Base-by-base conservation (phyloP, 2,888 invertebrate genomes). In the Diarsia brunnea region DNA sequence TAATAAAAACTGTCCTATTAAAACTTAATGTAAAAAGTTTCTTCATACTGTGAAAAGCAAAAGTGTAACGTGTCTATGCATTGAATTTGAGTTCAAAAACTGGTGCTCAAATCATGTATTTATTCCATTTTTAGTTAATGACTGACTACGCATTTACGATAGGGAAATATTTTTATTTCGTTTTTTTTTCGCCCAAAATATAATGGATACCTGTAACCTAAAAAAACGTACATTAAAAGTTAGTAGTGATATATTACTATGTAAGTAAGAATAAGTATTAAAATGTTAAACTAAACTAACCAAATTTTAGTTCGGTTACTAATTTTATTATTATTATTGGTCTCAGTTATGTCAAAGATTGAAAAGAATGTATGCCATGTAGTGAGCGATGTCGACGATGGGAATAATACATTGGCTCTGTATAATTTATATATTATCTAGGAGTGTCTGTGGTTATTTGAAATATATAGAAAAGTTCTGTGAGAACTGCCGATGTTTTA, bases 331-430 rank as follows among this genome's bases (percentile, higher is more conserved):
- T 72, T 91, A 89, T 89, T 94, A 94, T 95, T 96, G 96, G 96
- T 96, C 96, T 96, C 96, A 96, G 85, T 91, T 92, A 94, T 95
- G 94, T 95, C 95, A 95, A 96, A 96, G 95, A 95, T 90, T 93
- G 92, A 93, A 93, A 93, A 92, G 88, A 86, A 81, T 87, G 84
- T 87, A 89, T 86, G 90, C 88, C 88, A 89, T 92, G 89, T 86
- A 87, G 84, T 45, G 60, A 81, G 73, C 84, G 70, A 70, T 76
- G 65, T 38, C 49, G 85, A 81, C 78, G 73, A 82, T 58, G 58
- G 49, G 24, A 38, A 67, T 77, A 80, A 65, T 49, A 51, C 69
- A 82, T 70, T 68, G 55, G 72, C 81, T 85, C 81, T 76, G 67
- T 81, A 81, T 79, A 79, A 80, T 88, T 79, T 79, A 72, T 45